A percentile compares a stretch with the other conserved stretches of the same genome.
These are phyloP conservation scores for Cephalotes varians DNA, from an alignment of 2,888 invertebrate genomes.

Conservation along the genomic window DNA sequence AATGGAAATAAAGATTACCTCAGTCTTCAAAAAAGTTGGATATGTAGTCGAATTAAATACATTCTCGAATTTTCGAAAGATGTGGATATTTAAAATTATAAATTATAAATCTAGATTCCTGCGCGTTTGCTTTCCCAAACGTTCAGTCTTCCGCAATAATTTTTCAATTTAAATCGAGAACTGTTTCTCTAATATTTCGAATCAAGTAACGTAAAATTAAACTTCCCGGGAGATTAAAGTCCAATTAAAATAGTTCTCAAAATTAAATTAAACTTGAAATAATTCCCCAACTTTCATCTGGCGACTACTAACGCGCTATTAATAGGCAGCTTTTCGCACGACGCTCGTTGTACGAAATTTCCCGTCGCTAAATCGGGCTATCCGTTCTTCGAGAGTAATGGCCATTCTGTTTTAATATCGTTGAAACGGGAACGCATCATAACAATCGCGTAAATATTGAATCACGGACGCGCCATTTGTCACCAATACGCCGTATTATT, in stretches of 20 bases:
- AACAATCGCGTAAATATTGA: slow-evolving; percentile 55
- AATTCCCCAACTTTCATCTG: neutral
- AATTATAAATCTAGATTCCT: neutral
- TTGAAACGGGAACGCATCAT: slow-evolving; percentile 36
- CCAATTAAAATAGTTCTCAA: slow-evolving; percentile 15
- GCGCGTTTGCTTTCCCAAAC: too few relatives aligned
- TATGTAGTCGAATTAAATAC: neutral
- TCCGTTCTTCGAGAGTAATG: slow-evolving; percentile 38
- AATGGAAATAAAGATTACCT: neutral
- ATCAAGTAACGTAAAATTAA: neutral
- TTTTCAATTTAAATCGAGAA: neutral
- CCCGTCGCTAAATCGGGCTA: slow-evolving; percentile 21
- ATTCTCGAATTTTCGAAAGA: neutral
- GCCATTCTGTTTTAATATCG: slow-evolving; percentile 50
- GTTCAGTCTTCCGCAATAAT: neutral
- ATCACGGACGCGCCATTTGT: slow-evolving; percentile 52
- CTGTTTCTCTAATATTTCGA: neutral
- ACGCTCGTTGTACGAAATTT: neutral
- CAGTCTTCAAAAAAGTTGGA: neutral
- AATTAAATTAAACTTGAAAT: slow-evolving; percentile 22
- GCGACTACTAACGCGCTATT: neutral
- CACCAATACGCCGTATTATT: slow-evolving; percentile 52
- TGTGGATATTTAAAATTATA: neutral
- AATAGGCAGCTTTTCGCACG: slow-evolving; percentile 3
- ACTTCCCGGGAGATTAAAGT: neutral